Evolutionary conservation across 2,888 invertebrate species (phyloP).

Genomic region (Stomorhina lunata): DNA sequence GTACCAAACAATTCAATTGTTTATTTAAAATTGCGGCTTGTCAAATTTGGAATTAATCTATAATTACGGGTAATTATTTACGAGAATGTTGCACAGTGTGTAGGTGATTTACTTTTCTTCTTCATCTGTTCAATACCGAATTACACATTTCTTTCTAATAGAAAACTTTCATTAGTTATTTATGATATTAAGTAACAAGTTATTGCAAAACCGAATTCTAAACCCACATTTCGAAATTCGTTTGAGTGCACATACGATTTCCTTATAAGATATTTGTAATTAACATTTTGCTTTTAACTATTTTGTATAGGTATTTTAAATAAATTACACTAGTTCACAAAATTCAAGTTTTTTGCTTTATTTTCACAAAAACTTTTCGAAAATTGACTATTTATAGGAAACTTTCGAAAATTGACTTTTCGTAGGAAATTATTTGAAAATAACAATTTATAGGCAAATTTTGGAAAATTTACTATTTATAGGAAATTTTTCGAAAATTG

Average conservation of each 20-base stretch:
- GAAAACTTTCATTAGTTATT: constrained; percentile 23
- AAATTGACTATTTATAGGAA: too few species aligned
- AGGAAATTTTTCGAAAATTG: too few species aligned
- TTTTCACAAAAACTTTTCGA: too few species aligned
- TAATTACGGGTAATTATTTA: too few species aligned
- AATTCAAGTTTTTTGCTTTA: too few species aligned
- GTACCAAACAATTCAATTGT: constrained; percentile 33
- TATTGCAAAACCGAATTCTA: not conserved
- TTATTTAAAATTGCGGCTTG: constrained; percentile 17
- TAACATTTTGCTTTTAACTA: not conserved
- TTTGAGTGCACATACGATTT: constrained; percentile 13
- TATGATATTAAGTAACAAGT: not conserved
- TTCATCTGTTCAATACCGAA: not conserved
- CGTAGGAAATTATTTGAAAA: too few species aligned
- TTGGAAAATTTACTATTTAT: too few species aligned
- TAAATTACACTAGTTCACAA: not conserved
- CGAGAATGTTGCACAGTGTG: not conserved
- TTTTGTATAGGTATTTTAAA: not conserved
- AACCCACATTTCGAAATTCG: constrained; percentile 23
- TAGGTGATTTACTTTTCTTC: constrained; percentile 13
- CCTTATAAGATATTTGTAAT: constrained; percentile 27
- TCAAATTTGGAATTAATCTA: constrained; percentile 30
- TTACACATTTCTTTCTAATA: not conserved
- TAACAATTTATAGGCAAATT: too few species aligned
- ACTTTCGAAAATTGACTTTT: too few species aligned